These are phyloP conservation scores for Sminthurinus aureus DNA, from an alignment of 2,888 invertebrate species.

Conservation along the genomic window DNA sequence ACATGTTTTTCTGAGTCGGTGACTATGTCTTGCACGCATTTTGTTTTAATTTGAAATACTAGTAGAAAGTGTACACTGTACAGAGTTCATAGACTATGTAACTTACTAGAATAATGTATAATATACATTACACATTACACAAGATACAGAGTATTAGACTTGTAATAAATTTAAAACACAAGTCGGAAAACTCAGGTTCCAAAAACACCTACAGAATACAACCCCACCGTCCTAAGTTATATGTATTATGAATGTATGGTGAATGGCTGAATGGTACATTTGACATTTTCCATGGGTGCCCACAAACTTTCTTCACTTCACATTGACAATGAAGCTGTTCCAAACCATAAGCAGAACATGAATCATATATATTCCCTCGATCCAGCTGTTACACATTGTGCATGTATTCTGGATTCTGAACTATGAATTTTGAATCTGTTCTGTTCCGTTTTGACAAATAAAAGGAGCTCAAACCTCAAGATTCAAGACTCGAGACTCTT, in stretches of 20 bases:
- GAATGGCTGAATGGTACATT: too few relatives aligned
- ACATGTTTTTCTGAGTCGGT: neutral
- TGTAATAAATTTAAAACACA: neutral
- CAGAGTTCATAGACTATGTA: neutral
- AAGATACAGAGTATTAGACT: neutral
- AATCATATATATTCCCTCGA: constrained; percentile 9
- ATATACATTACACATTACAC: too few relatives aligned
- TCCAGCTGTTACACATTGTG: constrained; percentile 15
- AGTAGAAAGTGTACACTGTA: neutral
- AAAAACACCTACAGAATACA: neutral
- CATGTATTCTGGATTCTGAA: too few relatives aligned
- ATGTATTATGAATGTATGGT: too few relatives aligned
- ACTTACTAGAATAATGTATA: neutral
- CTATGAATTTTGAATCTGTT: too few relatives aligned
- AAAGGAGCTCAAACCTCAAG: too few relatives aligned
- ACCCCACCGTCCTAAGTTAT: too few relatives aligned
- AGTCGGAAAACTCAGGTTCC: neutral
- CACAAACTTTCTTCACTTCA: neutral
- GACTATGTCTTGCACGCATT: neutral
- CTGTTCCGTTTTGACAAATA: too few relatives aligned
- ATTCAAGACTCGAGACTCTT: too few relatives aligned
- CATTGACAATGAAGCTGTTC: constrained; percentile 20
- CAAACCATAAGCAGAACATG: constrained; percentile 19
- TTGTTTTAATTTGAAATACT: neutral
- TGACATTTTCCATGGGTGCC: too few relatives aligned